A percentile compares a stretch with the other conserved stretches of the same genome.
These are phyloP conservation scores for Eunapius fragilis DNA, from an alignment of 37 sponge, comb jelly and placozoan species.

Conservation along the genomic window DNA sequence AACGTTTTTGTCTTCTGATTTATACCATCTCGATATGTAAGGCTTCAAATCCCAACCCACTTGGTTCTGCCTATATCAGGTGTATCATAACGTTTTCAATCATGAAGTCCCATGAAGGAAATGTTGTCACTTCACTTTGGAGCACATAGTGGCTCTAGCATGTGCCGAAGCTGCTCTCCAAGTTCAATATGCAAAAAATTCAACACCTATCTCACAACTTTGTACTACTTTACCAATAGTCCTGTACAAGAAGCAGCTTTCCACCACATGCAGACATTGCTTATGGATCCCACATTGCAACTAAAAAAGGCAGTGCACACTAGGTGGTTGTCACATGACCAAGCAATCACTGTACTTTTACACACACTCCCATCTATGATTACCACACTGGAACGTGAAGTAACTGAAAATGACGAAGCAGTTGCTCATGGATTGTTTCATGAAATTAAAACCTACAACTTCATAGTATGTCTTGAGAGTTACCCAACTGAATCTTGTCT, in stretches of 20 bases:
- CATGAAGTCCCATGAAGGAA: slow-evolving; percentile 19
- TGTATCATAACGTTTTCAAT: slow-evolving; percentile 41
- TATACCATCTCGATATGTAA: no score
- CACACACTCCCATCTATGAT: slow-evolving; percentile 26
- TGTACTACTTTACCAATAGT: slow-evolving; percentile 23
- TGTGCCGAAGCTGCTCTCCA: slow-evolving; percentile 31
- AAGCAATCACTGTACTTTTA: not conserved
- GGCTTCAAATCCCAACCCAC: no score
- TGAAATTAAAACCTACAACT: slow-evolving; percentile 30
- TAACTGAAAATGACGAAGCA: slow-evolving; percentile 14
- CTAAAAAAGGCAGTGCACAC: slow-evolving; percentile 34
- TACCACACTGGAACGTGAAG: slow-evolving; percentile 19
- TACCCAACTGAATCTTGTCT: slow-evolving; percentile 6
- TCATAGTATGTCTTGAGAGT: slow-evolving; percentile 34
- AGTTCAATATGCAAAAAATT: slow-evolving; percentile 34
- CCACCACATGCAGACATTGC: slow-evolving; percentile 9
- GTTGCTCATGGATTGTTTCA: slow-evolving; percentile 17
- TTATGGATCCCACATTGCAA: not conserved
- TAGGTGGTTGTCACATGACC: slow-evolving; percentile 35
- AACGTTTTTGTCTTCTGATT: no score
- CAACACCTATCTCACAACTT: not conserved
- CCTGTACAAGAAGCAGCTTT: slow-evolving; percentile 5
- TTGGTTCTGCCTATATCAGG: no score
- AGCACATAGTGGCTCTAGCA: slow-evolving; percentile 46
- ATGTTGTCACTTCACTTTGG: slow-evolving; percentile 37